phyloP scores from a whole-genome alignment of 2,113 vertebrate species.

The Leucosticte australis region DNA sequence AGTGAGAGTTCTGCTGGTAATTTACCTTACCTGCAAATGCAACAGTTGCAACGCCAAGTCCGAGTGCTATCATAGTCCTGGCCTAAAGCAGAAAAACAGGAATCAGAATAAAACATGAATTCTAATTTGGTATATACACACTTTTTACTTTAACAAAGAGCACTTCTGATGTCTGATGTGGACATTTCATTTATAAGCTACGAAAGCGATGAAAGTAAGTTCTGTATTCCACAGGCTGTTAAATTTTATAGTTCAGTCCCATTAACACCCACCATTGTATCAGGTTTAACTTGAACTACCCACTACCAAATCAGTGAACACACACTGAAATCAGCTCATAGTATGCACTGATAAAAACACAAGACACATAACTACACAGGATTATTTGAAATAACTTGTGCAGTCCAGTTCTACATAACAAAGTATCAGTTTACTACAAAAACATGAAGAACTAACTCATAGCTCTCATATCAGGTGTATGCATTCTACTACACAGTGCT shows the following conservation, averaged over 20 bases:
- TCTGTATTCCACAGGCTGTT: background rate
- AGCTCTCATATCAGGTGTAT: accelerated
- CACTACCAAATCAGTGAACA: background rate
- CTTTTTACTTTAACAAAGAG: background rate
- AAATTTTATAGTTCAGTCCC: background rate
- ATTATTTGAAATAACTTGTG: background rate
- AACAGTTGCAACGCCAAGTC: slow-evolving; percentile 87
- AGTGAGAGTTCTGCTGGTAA: background rate
- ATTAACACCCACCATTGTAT: accelerated
- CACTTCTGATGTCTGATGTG: background rate
- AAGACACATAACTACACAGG: background rate
- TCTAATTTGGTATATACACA: background rate
- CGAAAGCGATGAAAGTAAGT: background rate
- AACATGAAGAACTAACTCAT: background rate
- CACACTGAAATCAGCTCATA: background rate
- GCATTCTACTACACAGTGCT: background rate
- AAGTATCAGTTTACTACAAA: background rate
- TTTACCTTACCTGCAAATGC: slow-evolving; percentile 87
- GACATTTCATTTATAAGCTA: background rate
- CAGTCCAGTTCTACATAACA: background rate
- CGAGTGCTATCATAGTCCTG: slow-evolving; percentile 83
- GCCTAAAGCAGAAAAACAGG: slow-evolving; percentile 72
- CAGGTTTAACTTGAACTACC: background rate
- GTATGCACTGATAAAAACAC: background rate
- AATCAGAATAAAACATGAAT: background rate